Percentiles rank a stretch among this genome's conserved stretches.
Conservation (phyloP, 2,888 invertebrate genomes). For the Drosophila mimica region DNA sequence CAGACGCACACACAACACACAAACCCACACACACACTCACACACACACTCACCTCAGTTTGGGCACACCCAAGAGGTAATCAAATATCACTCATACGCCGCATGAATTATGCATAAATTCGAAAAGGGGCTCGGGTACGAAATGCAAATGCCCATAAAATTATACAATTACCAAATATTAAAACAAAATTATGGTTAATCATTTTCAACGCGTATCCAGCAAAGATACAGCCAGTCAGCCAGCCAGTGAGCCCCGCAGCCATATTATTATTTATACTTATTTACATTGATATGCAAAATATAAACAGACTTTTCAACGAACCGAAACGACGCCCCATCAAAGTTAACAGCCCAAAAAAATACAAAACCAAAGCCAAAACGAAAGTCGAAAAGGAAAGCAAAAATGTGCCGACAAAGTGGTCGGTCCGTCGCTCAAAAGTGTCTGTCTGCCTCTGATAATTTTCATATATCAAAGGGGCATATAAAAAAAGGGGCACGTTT, state of each 20-base stretch:
- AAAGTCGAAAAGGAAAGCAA: slow-evolving; percentile 64
- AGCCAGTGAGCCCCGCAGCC: neutral
- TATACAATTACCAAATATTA: slow-evolving; percentile 81
- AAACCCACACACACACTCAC: slow-evolving; percentile 8
- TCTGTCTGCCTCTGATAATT: slow-evolving; percentile 59
- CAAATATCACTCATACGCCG: slow-evolving; percentile 79
- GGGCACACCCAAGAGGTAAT: slow-evolving; percentile 59
- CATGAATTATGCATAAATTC: slow-evolving; percentile 69
- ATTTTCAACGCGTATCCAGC: slow-evolving; percentile 61
- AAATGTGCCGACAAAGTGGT: slow-evolving; percentile 74
- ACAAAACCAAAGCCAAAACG: slow-evolving; percentile 35
- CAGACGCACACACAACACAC: slow-evolving; percentile 7
- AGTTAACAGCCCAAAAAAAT: slow-evolving; percentile 45
- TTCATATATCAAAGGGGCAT: slow-evolving; percentile 75
- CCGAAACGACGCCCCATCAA: slow-evolving; percentile 52
- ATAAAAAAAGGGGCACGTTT: slow-evolving; percentile 69
- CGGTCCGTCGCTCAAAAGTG: slow-evolving; percentile 24
- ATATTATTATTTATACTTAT: slow-evolving; percentile 42
- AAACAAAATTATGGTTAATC: slow-evolving; percentile 74
- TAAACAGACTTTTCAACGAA: slow-evolving; percentile 54
- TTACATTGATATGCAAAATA: slow-evolving; percentile 70
- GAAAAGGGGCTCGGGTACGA: slow-evolving; percentile 18
- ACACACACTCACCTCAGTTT: slow-evolving; percentile 10
- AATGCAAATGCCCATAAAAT: slow-evolving; percentile 73
- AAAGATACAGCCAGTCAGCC: neutral